phyloP scores from a whole-genome alignment of 2,888 invertebrate genomes.

The Mylabris sibirica region DNA sequence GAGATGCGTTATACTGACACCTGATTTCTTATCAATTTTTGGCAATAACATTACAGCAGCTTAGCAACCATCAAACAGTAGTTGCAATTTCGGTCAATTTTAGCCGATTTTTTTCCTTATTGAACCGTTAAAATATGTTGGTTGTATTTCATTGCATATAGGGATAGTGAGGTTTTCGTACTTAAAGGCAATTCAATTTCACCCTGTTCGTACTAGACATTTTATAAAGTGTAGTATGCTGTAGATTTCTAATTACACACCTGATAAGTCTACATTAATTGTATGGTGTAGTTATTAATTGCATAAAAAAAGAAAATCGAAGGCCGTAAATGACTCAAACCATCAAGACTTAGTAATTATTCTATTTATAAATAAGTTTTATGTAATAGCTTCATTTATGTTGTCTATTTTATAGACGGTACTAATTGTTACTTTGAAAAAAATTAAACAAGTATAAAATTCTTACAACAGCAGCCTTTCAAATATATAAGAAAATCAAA shows the following conservation, averaged over 20 bases:
- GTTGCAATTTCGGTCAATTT: too few species aligned
- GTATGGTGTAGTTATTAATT: background rate
- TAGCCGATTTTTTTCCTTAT: too few species aligned
- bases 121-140: too few species aligned
- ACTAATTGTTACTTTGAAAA: background rate
- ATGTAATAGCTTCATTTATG: background rate
- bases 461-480: background rate
- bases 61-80: too few species aligned
- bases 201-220: too few species aligned
- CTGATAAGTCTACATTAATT: background rate
- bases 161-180: too few species aligned
- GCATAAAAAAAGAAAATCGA: background rate
- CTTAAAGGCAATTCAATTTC: too few species aligned
- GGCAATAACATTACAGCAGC: too few species aligned
- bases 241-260: background rate
- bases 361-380: constrained; percentile 5
- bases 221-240: background rate
- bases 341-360: background rate
- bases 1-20: too few species aligned
- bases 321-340: background rate
- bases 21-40: too few species aligned
- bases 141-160: too few species aligned
- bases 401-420: background rate
- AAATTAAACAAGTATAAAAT: background rate
- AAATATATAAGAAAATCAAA: background rate